phyloP scores from a whole-genome alignment of 1,140 invertebrate species.

The Drosophila pseudoananassae region DNA sequence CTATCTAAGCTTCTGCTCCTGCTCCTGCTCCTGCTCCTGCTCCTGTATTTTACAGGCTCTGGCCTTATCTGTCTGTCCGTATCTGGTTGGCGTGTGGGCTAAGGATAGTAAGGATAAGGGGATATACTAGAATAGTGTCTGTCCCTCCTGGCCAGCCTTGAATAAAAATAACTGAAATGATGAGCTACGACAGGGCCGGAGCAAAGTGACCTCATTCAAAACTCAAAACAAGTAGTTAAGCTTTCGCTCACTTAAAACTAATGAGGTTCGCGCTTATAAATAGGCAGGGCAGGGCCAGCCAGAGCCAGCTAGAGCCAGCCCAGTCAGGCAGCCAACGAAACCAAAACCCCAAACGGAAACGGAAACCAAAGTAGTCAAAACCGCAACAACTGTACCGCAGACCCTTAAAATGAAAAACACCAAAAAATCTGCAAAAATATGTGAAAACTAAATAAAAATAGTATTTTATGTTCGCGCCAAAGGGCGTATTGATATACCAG shows the following conservation, averaged over 20 bases:
- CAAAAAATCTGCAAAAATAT: slow-evolving; percentile 27
- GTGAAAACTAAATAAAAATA: slow-evolving; percentile 23
- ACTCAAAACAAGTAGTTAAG: slow-evolving; percentile 82
- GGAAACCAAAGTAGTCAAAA: slow-evolving; percentile 40
- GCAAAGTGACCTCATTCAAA: slow-evolving; percentile 79
- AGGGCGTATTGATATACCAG: slow-evolving; percentile 39
- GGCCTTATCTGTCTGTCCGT: slow-evolving; percentile 29
- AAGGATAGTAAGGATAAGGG: slow-evolving; percentile 3
- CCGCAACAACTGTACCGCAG: slow-evolving; percentile 57
- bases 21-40: background rate
- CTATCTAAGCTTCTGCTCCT: background rate
- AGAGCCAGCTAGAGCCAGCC: background rate
- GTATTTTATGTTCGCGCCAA: slow-evolving; percentile 10
- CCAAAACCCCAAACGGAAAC: slow-evolving; percentile 18
- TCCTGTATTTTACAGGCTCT: slow-evolving; percentile 12
- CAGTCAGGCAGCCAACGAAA: slow-evolving; percentile 8
- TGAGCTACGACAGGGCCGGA: slow-evolving; percentile 59
- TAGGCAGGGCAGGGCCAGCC: slow-evolving; percentile 38
- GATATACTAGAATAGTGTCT: slow-evolving; percentile 32
- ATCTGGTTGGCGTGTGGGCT: slow-evolving; percentile 20
- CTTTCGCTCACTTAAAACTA: slow-evolving; percentile 81
- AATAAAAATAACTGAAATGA: slow-evolving; percentile 80
- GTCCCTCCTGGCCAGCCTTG: slow-evolving; percentile 69
- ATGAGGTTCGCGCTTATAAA: slow-evolving; percentile 77
- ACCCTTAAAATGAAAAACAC: slow-evolving; percentile 49